Evolutionary conservation across 2,113 vertebrate genomes (phyloP).

Genomic region (Anarhynchus alexandrinus): DNA sequence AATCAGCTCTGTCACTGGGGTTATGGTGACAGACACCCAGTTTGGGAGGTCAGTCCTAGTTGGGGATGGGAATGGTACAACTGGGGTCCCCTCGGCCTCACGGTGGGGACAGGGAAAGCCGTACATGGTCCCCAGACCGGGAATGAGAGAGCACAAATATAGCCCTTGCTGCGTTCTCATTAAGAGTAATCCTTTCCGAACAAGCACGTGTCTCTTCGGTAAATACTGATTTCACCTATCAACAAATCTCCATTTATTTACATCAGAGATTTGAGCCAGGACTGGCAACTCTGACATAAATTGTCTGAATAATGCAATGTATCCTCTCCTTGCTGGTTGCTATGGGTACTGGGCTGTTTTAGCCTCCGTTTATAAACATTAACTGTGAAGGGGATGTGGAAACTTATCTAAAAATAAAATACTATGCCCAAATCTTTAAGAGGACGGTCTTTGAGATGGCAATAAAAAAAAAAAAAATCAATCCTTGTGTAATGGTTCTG

Average conservation of each 20-base stretch:
- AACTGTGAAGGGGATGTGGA: conserved; percentile 34
- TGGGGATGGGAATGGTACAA: neutral
- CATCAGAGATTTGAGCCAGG: conserved; percentile 30
- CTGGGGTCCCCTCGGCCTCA: neutral
- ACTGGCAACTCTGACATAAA: conserved; percentile 39
- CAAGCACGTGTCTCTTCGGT: neutral
- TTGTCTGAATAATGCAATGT: conserved; percentile 9
- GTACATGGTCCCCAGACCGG: neutral
- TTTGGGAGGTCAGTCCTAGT: neutral
- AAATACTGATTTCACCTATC: conserved; percentile 3
- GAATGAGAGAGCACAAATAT: neutral
- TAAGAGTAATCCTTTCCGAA: neutral
- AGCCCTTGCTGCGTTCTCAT: neutral
- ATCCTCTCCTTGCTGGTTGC: conserved; percentile 41
- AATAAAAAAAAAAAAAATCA: neutral
- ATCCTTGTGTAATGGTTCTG: neutral
- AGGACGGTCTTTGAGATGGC: neutral
- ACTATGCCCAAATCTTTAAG: conserved; percentile 24
- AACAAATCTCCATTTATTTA: conserved; percentile 25
- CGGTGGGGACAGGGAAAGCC: neutral
- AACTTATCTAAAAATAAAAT: conserved; percentile 61
- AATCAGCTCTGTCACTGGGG: neutral
- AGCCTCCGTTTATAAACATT: conserved; percentile 34
- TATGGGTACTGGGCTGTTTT: conserved; percentile 42
- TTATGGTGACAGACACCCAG: neutral